phyloP scores from a whole-genome alignment of 2,113 vertebrate genomes.

The Pardalotus punctatus region DNA sequence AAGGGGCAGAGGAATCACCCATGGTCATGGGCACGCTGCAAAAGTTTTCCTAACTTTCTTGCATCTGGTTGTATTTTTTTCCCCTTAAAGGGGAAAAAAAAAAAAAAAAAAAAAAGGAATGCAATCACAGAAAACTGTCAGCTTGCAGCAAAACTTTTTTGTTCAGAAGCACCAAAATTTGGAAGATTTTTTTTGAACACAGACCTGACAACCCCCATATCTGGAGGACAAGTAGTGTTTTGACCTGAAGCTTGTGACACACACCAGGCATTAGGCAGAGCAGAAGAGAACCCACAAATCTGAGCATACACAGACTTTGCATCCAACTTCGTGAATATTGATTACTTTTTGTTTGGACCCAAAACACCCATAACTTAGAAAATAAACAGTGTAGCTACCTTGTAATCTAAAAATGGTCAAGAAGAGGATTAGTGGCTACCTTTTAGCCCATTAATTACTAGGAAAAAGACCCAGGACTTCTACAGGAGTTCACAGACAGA shows the following conservation, averaged over 20 bases:
- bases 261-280: neutral
- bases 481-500: neutral
- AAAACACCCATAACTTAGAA: neutral
- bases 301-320: neutral
- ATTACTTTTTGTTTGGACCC: neutral
- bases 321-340: neutral
- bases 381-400: neutral
- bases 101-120: neutral
- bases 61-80: neutral
- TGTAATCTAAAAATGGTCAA: neutral
- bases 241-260: neutral
- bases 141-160: neutral
- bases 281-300: neutral
- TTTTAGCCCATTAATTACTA: neutral
- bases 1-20: neutral
- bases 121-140: neutral
- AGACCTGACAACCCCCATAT: neutral
- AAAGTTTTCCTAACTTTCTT: conserved; percentile 39
- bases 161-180: neutral
- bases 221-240: neutral
- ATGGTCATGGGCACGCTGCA: neutral
- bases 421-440: neutral
- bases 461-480: neutral
- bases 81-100: neutral
- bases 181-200: neutral